These are phyloP conservation scores for Erithacus rubecula DNA, from an alignment of 2,797 vertebrate genomes.

Conservation along the genomic window DNA sequence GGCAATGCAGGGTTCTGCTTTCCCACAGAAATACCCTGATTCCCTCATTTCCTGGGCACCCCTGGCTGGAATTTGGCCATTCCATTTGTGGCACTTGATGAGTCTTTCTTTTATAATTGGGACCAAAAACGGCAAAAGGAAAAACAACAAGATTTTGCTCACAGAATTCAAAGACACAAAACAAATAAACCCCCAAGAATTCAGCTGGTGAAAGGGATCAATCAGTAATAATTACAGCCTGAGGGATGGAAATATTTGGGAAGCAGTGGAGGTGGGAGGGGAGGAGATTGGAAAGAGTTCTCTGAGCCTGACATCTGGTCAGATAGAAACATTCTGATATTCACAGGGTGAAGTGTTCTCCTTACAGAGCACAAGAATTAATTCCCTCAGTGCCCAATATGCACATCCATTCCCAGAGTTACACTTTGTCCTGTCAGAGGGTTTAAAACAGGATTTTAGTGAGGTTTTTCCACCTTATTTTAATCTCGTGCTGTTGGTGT, in stretches of 20 bases:
- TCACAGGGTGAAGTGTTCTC: background rate
- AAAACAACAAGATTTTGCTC: background rate
- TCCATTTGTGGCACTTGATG: background rate
- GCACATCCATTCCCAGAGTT: background rate
- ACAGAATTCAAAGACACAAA: background rate
- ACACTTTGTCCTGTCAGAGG: background rate
- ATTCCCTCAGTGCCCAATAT: fast-evolving
- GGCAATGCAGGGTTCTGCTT: background rate
- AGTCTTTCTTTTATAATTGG: background rate
- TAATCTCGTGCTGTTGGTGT: background rate
- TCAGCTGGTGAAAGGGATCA: background rate
- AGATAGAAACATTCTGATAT: background rate
- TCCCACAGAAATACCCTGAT: background rate
- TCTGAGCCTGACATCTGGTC: background rate
- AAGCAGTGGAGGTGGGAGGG: background rate
- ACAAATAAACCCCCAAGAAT: background rate
- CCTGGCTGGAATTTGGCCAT: background rate
- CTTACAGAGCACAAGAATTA: background rate
- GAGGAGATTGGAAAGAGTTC: background rate
- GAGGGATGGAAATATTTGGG: background rate
- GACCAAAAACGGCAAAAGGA: background rate
- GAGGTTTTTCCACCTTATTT: background rate
- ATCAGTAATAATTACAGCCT: background rate
- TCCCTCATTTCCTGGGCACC: background rate
- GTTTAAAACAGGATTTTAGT: background rate